Evolutionary conservation across 2,113 vertebrate species (phyloP).

Genomic region (Cyprinodon brontotheroides): DNA sequence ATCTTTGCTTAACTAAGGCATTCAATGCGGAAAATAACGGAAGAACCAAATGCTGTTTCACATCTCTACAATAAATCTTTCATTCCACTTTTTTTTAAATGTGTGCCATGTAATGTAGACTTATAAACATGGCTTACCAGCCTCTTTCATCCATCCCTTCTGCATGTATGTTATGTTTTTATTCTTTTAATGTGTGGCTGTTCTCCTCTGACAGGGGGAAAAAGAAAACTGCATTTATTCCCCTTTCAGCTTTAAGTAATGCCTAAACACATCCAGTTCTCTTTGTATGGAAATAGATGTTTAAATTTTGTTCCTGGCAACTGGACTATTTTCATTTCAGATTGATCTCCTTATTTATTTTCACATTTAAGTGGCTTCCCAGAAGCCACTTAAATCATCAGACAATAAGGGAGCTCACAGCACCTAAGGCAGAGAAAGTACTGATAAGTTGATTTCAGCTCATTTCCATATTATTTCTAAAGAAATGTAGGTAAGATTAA

Average conservation of each 20-base stretch:
- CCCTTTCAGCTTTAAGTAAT: slow-evolving; percentile 55
- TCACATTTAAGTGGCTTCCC: slow-evolving; percentile 52
- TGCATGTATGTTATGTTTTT: not conserved
- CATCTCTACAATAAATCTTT: not conserved
- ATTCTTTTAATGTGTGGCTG: slow-evolving; percentile 27
- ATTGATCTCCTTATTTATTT: slow-evolving; percentile 56
- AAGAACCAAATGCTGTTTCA: not conserved
- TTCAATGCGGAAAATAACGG: not conserved
- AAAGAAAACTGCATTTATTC: slow-evolving; percentile 58
- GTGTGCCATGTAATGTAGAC: slow-evolving; percentile 15
- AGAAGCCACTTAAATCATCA: slow-evolving; percentile 34
- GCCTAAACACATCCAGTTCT: slow-evolving; percentile 49
- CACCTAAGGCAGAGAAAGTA: slow-evolving; percentile 29
- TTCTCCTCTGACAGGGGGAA: slow-evolving; percentile 58
- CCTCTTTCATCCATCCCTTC: slow-evolving; percentile 50
- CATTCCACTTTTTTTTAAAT: slow-evolving; percentile 23
- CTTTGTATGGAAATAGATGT: slow-evolving; percentile 76
- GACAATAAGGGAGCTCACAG: slow-evolving; percentile 45
- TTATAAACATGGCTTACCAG: slow-evolving; percentile 30
- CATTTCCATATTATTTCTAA: slow-evolving; percentile 63
- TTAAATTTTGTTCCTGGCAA: slow-evolving; percentile 38
- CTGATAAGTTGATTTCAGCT: slow-evolving; percentile 42
- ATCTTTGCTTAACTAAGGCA: not conserved
- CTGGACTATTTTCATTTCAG: slow-evolving; percentile 57
- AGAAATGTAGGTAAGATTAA: slow-evolving; percentile 37